Conservation (phyloP, 2,113 vertebrate genomes). For the Dascyllus trimaculatus region DNA sequence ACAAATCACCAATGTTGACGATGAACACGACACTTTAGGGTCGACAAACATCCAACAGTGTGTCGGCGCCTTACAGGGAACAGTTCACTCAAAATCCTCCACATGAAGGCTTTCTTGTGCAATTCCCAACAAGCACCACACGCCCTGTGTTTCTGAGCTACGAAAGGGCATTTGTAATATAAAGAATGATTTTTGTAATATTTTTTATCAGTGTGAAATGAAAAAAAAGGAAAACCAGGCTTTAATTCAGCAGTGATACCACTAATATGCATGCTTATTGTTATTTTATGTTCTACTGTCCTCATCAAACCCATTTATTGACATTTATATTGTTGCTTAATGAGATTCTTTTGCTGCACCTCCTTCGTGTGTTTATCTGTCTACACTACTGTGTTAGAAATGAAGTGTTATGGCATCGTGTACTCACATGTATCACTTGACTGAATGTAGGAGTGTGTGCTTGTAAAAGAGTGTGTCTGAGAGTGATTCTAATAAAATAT, state of each 20-base stretch:
- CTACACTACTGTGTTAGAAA: slow-evolving; percentile 8
- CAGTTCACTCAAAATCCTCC: slow-evolving; percentile 6
- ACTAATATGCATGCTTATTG: slow-evolving; percentile 20
- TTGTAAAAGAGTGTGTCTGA: slow-evolving; percentile 25
- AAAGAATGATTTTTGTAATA: slow-evolving; percentile 28
- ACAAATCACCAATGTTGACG: background rate
- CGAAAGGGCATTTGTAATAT: slow-evolving; percentile 35
- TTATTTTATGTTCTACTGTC: slow-evolving; percentile 13
- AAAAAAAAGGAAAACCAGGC: background rate
- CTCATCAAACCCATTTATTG: background rate
- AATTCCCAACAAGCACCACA: slow-evolving; percentile 30
- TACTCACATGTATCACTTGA: slow-evolving; percentile 13
- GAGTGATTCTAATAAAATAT: slow-evolving; percentile 54
- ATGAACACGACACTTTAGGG: slow-evolving; percentile 6
- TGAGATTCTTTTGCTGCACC: slow-evolving; percentile 38
- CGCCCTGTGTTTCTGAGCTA: slow-evolving; percentile 1
- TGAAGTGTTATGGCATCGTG: slow-evolving; percentile 14
- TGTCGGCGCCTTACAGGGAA: slow-evolving; percentile 4
- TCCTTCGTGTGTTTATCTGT: slow-evolving; percentile 19
- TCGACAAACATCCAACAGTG: slow-evolving; percentile 7
- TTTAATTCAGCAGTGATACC: slow-evolving; percentile 23
- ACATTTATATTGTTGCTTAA: slow-evolving; percentile 11
- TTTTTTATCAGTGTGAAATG: slow-evolving; percentile 36
- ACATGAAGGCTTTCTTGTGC: slow-evolving; percentile 12
- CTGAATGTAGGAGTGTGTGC: slow-evolving; percentile 45